Evolutionary conservation across 2,113 vertebrate species (phyloP).

Genomic region (Campylorhamphus procurvoides): DNA sequence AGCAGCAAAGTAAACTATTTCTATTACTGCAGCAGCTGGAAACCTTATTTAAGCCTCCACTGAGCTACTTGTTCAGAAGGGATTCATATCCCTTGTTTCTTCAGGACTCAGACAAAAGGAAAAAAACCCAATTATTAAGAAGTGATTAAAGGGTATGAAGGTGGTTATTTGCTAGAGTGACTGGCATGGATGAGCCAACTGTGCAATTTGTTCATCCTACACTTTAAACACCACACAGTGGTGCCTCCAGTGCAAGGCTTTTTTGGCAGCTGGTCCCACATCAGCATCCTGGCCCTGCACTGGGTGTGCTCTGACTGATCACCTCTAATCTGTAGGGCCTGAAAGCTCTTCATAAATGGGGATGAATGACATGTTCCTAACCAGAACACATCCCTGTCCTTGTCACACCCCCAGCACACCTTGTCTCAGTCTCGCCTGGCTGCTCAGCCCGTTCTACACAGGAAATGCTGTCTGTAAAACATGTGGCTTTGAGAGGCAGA

Average conservation of each 20-base stretch:
- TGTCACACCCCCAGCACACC: neutral
- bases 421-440: neutral
- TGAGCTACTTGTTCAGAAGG: neutral
- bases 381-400: neutral
- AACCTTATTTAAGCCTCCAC: neutral
- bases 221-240: neutral
- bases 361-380: neutral
- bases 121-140: neutral
- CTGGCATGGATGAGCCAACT: neutral
- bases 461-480: neutral
- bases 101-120: neutral
- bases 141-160: neutral
- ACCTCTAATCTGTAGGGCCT: accelerated
- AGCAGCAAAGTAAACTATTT: neutral
- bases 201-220: neutral
- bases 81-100: neutral
- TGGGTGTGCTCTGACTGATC: neutral
- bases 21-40: neutral
- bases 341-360: neutral
- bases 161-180: neutral
- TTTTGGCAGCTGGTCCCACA: neutral
- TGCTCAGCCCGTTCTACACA: neutral
- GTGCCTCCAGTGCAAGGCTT: neutral
- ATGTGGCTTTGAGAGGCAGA: neutral
- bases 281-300: neutral